Conservation (phyloP, 2,888 invertebrate genomes). For the Aproaerema taeniolella region DNA sequence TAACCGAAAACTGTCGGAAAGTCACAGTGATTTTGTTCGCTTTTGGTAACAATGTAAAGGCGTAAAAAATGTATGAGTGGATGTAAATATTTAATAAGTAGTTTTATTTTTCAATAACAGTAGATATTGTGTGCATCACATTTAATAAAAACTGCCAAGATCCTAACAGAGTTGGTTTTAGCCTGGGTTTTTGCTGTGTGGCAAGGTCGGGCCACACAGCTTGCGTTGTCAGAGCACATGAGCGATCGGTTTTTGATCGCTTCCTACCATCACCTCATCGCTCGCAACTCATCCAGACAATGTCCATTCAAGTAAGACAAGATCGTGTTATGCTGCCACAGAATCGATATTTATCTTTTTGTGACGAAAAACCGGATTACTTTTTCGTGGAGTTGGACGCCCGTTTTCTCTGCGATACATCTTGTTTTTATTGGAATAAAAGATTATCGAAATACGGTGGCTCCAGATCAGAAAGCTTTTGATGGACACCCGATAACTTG, state of each 20-base stretch:
- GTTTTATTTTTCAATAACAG: constrained; percentile 8
- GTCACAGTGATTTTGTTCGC: constrained; percentile 27
- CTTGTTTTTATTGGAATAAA: constrained; percentile 28
- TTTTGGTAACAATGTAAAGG: constrained; percentile 22
- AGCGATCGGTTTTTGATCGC: constrained; percentile 50
- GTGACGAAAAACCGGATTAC: constrained; percentile 26
- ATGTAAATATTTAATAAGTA: constrained; percentile 18
- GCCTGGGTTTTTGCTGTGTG: constrained; percentile 7
- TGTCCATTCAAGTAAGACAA: constrained; percentile 43
- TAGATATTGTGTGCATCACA: constrained; percentile 1
- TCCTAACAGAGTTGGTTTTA: background rate
- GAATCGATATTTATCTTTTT: constrained; percentile 37
- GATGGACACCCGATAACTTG: constrained; percentile 46
- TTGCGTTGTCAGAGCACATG: constrained; percentile 48
- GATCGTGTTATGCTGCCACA: constrained; percentile 38
- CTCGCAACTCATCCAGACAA: constrained; percentile 30
- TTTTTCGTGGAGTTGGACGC: constrained; percentile 18
- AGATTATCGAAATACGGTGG: constrained; percentile 38
- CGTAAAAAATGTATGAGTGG: constrained; percentile 18
- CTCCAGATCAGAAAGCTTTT: constrained; percentile 35
- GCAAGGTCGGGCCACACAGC: constrained; percentile 33
- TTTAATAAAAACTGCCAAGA: constrained; percentile 1
- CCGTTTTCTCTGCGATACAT: constrained; percentile 24
- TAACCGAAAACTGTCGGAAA: constrained; percentile 50
- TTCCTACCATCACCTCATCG: constrained; percentile 27